Evolutionary conservation across 2,888 invertebrate species (phyloP), one percentile per base, ranked within the genome.

Genomic region (Melieria picta): DNA sequence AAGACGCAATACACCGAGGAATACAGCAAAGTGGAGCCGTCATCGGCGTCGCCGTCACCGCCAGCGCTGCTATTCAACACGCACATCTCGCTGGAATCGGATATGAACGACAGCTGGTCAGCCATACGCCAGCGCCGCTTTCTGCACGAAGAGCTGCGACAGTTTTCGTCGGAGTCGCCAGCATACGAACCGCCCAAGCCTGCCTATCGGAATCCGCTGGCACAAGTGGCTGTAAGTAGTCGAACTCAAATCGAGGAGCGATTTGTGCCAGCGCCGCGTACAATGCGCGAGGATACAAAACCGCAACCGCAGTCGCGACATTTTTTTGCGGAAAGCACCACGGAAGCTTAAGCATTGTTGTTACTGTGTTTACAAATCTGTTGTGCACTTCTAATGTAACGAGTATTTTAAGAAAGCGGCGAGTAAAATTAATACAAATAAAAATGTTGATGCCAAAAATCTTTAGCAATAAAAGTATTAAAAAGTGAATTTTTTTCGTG

Each of bases 91-190:
- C 77, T 71, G 4, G 78, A 77, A 7, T 13, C 13, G 10, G n/a
- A 5, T 7, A 16, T 70, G 56, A 72, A 73, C 9, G 86, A 87
- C 69, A 89, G 88, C 69, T 90, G 90, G 90, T 88, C 89, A 55
- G 83, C 90, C 73, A 87, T 90, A 74, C 87, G 88, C 0, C 87
- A 89, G 71, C 90, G 90, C 78, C 86, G 90, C 58, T 72, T 78
- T 75, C 75, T 84, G 72, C 82, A 80, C 79, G 88, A 79, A 84
- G 88, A 80, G 83, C 76, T 82, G 42, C 73, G 76, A 60, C 62
- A 72, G 46, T 5, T 69, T 57, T 63, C 58, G 11, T 55, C 30
- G 13, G 50, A 50, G 62, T 70, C 71, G n/a, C 46, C 61, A 9
- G 5, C 30, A 7, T 7, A 1, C 7, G 43, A 48, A 50, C 11